Evolutionary conservation across 1,140 invertebrate genomes (phyloP).

Genomic region (Condylostylus longicornis): DNA sequence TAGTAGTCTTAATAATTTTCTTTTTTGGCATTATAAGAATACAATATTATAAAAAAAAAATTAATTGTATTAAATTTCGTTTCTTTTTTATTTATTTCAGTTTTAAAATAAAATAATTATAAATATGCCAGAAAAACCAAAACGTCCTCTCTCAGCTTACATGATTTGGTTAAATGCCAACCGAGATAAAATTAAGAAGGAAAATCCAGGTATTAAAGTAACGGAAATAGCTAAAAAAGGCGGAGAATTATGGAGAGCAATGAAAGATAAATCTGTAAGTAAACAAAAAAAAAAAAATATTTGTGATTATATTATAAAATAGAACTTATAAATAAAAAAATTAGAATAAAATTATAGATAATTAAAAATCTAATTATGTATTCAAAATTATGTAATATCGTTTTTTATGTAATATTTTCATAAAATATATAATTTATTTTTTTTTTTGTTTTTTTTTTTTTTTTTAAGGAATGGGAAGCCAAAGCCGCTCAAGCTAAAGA

Average conservation of each 20-base stretch:
- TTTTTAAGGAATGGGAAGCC: conserved; percentile 3
- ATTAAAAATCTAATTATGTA: too few relatives aligned
- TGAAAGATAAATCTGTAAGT: conserved; percentile 29
- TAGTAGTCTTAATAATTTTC: too few relatives aligned
- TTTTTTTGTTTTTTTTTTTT: background rate
- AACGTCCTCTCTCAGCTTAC: conserved; percentile 53
- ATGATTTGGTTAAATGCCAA: conserved; percentile 16
- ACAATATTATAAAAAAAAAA: too few relatives aligned
- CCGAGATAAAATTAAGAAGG: conserved; percentile 55
- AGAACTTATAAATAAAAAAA: too few relatives aligned
- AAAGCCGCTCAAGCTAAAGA: conserved; percentile 2
- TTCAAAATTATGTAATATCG: too few relatives aligned
- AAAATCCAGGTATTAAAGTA: conserved; percentile 56
- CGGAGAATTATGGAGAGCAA: conserved; percentile 62
- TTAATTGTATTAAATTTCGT: too few relatives aligned
- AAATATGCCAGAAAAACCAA: conserved; percentile 64
- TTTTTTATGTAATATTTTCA: too few relatives aligned
- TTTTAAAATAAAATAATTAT: too few relatives aligned
- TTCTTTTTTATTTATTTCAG: too few relatives aligned
- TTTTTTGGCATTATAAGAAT: too few relatives aligned
- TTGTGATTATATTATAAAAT: conserved; percentile 38
- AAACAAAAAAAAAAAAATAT: conserved; percentile 53
- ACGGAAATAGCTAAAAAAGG: conserved; percentile 68
- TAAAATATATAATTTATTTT: background rate
- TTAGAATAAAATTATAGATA: too few relatives aligned